Evolutionary conservation across 2,888 invertebrate species (phyloP), one percentile per base, ranked within the genome.

Genomic region (Xestoiulus laeticollis): DNA sequence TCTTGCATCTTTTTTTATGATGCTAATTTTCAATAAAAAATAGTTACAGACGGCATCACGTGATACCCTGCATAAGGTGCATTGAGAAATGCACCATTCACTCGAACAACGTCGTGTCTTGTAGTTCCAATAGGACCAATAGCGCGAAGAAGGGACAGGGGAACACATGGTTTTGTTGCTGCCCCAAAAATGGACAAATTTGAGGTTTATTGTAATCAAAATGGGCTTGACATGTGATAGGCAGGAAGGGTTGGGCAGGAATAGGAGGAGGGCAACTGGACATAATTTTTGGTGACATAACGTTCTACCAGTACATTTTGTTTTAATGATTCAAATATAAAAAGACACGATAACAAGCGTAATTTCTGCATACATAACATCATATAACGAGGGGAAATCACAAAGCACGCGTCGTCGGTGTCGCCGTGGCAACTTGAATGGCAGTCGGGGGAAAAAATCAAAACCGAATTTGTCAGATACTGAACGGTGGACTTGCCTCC

Each of bases 161-260:
- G 78, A 30, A 78, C 78, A 78, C 26, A 78, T 30, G 78, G 78
- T 78, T n/a, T 26, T 78, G 78, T 78, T 78, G 78, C 78, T 78
- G 78, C 78, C 78, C 78, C 78, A 78, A 78, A 78, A 78, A 78
- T 78, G 78, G 78, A 78, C 78, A 78, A 78, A 78, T 78, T 78
- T 78, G 78, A 78, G 78, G 78, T 78, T 78, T 78, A 78, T 78
- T 78, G 78, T 78, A 78, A 78, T 78, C 78, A 78, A 78, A 78
- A 78, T 30, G 78, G 78, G 78, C 78, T 78, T 78, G 78, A 78
- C 78, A 78, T 26, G 78, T 78, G 78, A 26, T 78, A 78, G 78
- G 78, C 78, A 78, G 78, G 78, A 38, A 8, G 38, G 78, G 30
- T 16, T 78, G 78, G 78, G 8, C 38, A 38, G 38, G 26, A 26